Evolutionary conservation across 2,888 invertebrate genomes (phyloP), one percentile per base, ranked within the genome.

Genomic region (Trissolcus brochymenae): DNA sequence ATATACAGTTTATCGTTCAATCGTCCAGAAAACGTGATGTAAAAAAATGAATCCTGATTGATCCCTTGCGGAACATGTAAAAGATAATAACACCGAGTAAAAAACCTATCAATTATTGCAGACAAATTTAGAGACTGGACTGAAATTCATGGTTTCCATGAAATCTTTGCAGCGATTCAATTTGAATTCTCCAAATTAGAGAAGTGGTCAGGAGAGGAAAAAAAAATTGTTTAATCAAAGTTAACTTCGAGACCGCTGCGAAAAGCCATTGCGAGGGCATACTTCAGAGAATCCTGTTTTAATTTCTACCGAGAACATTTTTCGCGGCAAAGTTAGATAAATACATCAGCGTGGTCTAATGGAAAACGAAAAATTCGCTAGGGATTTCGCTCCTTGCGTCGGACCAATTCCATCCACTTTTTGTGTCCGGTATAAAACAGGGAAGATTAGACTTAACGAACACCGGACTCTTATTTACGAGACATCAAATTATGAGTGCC

Each of bases 1-100:
- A 62, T 67, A 64, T 53, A 55, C 62, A 72, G 60, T 76, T 65
- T 67, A 61, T 62, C 71, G 71, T 72, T 67, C 61, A 72, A 72
- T 72, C 76, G 72, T 35, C 9, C 29, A 16, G 41, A 50, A 64
- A 55, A 54, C 66, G 61, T 62, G 57, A 66, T 35, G 35, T 35
- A 35, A 7, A 56, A 51, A 61, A 60, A 71, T 60, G 71, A 56
- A 76, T 76, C 71, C 71, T 60, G 66, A 76, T 66, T 35, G 35
- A 35, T 35, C 35, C 25, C n/a, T n/a, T n/a, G 25, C 6, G 35
- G 2, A 35, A 35, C 35, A 25, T 25, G 25, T 25, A 25, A 25
- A 25, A 35, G 35, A 35, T 35, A 35, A 35, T 11, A 35, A 35
- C 35, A 9, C 1, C 35, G 9, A 9, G 35, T 0, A 9, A 35